Conservation (phyloP, 2,797 vertebrate genomes). For the Sebastes glaucus region DNA sequence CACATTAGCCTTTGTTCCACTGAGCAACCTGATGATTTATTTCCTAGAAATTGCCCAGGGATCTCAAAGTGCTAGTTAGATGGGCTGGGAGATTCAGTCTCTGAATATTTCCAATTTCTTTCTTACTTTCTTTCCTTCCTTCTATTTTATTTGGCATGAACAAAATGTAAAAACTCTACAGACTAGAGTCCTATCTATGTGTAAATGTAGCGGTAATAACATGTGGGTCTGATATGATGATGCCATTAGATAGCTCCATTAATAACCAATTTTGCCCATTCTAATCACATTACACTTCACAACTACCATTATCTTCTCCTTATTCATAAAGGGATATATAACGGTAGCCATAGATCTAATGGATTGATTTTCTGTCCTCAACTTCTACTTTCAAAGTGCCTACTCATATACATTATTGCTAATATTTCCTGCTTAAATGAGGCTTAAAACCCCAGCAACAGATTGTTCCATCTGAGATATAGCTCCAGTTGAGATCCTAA, state of each 20-base stretch:
- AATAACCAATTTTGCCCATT: not conserved
- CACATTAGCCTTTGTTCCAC: not conserved
- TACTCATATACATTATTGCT: not conserved
- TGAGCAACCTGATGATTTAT: not conserved
- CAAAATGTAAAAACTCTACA: not conserved
- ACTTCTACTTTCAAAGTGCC: not conserved
- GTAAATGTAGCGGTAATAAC: not conserved
- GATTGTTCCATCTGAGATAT: conserved; percentile 21
- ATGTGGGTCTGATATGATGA: not conserved
- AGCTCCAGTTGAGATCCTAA: conserved; percentile 37
- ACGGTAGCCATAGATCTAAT: not conserved
- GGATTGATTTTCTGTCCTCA: not conserved
- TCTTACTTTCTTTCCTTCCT: not conserved
- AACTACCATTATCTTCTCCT: not conserved
- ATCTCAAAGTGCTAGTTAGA: not conserved
- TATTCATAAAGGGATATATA: not conserved
- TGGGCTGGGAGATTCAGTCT: not conserved
- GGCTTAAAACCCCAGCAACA: conserved; percentile 4
- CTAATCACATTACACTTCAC: not conserved
- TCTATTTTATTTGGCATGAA: not conserved
- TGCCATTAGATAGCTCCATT: not conserved
- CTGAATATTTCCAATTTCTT: not conserved
- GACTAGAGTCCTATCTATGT: not conserved
- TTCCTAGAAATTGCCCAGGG: not conserved
- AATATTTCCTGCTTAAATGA: conserved; percentile 12